Evolutionary conservation across 2,113 vertebrate genomes (phyloP), one percentile per base, ranked within the genome.

Genomic region (Triplophysa tibetana): DNA sequence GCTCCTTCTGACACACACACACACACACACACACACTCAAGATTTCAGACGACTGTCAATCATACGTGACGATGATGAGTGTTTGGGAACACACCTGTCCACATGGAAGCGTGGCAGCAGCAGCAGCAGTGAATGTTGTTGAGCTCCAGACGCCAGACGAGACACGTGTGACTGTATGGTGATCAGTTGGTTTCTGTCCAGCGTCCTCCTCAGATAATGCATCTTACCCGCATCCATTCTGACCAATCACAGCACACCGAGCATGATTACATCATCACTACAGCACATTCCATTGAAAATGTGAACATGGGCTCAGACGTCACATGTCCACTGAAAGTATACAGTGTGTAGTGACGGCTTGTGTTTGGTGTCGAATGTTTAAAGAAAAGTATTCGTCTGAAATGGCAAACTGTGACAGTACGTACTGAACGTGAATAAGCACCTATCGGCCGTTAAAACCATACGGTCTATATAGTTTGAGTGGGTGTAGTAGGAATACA

Each of bases 161-260:
- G 92, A 91, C 72, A 95, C 92, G 0, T 96, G 93, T 0, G 96
- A 93, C 91, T 99, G 97, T 90, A 96, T 93, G 0, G 94, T 95
- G 79, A 99, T 91, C 70, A 99, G 94, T 1, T 93, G 91, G 0
- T 97, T 93, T 70, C 83, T 94, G 88, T 96, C 94, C 73, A 99
- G 38, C 1, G 93, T 91, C 79, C 94, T 94, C 77, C 97, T 92
- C 80, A 98, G 89, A 86, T 99, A 99, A 88, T 98, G 97, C 63
- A 98, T 87, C 88, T 98, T 99, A 7, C 97, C 94, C 19, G 97
- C 93, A 52, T 99, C 98, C 1, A 95, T 93, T 85, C 98, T 99
- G 85, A 58, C 58, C 52, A 76, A 79, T 79, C 64, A 80, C 54
- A 80, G 14, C 21, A 58, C 64, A 69, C 50, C 4, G 11, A 13